Percentiles rank a stretch among this genome's conserved stretches.
phyloP scores from a whole-genome alignment of 2,113 vertebrate genomes.

The Rhagologus leucostigma region DNA sequence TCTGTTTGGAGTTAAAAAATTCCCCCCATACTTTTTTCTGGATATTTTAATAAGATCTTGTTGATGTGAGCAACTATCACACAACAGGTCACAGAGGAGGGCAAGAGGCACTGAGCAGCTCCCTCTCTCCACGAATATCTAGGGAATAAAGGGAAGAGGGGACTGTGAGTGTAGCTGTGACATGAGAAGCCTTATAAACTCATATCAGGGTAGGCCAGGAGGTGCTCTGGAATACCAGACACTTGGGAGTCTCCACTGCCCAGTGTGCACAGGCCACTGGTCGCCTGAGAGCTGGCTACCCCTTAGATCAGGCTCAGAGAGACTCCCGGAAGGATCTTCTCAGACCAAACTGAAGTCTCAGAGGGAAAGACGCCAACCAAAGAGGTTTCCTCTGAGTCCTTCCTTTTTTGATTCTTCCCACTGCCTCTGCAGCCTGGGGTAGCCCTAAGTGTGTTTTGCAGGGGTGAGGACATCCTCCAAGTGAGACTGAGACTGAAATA shows the following conservation, averaged over 20 bases:
- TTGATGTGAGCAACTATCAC: background rate
- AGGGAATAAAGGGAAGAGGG: background rate
- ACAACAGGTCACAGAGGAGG: background rate
- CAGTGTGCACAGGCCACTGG: background rate
- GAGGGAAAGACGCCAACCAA: background rate
- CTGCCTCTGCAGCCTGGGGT: background rate
- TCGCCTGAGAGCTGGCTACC: background rate
- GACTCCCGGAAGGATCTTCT: background rate
- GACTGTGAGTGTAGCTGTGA: background rate
- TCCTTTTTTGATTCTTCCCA: background rate
- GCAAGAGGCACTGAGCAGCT: background rate
- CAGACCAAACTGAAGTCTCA: background rate
- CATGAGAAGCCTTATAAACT: background rate
- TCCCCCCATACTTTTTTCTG: background rate
- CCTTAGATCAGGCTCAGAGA: background rate
- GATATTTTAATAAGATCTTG: background rate
- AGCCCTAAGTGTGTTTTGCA: background rate
- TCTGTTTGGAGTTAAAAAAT: background rate
- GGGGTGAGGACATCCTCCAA: background rate
- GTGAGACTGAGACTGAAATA: background rate
- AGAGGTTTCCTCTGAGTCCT: background rate
- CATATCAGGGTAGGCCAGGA: background rate
- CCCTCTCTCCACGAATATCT: background rate
- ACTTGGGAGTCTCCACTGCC: background rate
- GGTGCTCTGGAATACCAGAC: rapidly evolving